A percentile compares a stretch with the other conserved stretches of the same genome.
Evolutionary conservation across 2,797 vertebrate species (phyloP).

Genomic region (Adelosebastes latens): DNA sequence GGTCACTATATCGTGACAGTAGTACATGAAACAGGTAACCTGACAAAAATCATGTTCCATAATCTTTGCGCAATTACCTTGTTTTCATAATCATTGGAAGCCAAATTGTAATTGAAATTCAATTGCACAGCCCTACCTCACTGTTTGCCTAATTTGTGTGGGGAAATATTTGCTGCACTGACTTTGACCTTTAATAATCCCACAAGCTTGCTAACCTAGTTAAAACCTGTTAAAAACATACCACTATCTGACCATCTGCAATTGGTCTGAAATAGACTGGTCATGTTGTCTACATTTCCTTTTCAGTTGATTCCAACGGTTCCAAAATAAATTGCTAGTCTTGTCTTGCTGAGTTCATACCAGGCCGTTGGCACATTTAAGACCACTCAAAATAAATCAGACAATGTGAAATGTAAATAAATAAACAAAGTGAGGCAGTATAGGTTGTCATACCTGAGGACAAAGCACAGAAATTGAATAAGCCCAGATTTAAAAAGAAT

Average conservation of each 20-base stretch:
- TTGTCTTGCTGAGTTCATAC: background rate
- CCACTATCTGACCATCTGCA: background rate
- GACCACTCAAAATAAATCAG: background rate
- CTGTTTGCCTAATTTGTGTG: background rate
- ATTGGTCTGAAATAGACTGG: background rate
- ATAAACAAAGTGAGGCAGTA: background rate
- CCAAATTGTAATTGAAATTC: no score
- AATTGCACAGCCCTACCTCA: background rate
- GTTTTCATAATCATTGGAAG: no score
- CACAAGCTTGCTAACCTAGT: background rate
- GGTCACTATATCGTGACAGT: no score
- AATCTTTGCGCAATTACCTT: no score
- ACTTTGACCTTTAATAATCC: background rate
- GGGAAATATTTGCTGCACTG: background rate
- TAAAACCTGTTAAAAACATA: background rate
- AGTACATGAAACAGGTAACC: no score
- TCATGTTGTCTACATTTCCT: background rate
- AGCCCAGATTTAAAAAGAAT: background rate
- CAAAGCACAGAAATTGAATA: background rate
- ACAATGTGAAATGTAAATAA: background rate
- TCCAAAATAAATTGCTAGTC: background rate
- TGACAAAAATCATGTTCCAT: no score
- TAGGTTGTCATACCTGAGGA: background rate
- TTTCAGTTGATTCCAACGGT: background rate
- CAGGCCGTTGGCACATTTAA: background rate